A percentile compares a stretch with the other conserved stretches of the same genome.
phyloP scores from a whole-genome alignment of 1,140 invertebrate species.

The Listronotus oregonensis region DNA sequence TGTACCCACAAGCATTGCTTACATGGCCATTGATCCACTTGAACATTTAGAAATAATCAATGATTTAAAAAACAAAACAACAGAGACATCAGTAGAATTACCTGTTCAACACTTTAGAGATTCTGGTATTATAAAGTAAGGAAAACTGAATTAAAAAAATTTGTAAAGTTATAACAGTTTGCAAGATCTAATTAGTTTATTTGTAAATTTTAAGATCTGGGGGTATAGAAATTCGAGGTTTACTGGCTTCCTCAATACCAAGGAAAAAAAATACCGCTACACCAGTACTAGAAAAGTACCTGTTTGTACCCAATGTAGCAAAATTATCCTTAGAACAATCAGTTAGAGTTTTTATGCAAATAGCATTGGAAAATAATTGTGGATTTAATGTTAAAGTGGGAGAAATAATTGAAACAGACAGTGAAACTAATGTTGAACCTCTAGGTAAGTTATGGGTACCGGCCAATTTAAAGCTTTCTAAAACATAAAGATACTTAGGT shows the following conservation, averaged over 20 bases:
- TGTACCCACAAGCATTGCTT: slow-evolving; percentile 84
- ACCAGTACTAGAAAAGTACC: slow-evolving; percentile 74
- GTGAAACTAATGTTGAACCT: background rate
- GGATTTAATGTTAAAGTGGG: slow-evolving; percentile 73
- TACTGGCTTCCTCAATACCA: slow-evolving; percentile 79
- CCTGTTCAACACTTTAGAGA: slow-evolving; percentile 18
- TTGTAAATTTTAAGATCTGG: slow-evolving; percentile 62
- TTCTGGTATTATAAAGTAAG: slow-evolving; percentile 29
- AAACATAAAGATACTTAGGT: no score
- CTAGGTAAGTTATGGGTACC: background rate
- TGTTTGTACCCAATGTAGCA: slow-evolving; percentile 73
- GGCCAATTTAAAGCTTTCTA: no score
- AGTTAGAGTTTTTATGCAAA: slow-evolving; percentile 67
- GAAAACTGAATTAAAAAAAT: no score
- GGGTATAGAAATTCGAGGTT: slow-evolving; percentile 81
- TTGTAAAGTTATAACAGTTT: no score
- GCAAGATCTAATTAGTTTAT: no score
- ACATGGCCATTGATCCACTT: slow-evolving; percentile 76
- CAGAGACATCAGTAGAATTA: slow-evolving; percentile 3
- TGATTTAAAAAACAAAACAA: background rate
- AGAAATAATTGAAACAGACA: slow-evolving; percentile 64
- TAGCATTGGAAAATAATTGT: slow-evolving; percentile 78
- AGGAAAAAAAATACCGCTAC: slow-evolving; percentile 66
- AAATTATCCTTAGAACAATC: slow-evolving; percentile 47
- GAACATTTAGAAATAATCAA: slow-evolving; percentile 63